Evolutionary conservation across 2,888 invertebrate species (phyloP).

Genomic region (Hydroisotoma schaefferi): DNA sequence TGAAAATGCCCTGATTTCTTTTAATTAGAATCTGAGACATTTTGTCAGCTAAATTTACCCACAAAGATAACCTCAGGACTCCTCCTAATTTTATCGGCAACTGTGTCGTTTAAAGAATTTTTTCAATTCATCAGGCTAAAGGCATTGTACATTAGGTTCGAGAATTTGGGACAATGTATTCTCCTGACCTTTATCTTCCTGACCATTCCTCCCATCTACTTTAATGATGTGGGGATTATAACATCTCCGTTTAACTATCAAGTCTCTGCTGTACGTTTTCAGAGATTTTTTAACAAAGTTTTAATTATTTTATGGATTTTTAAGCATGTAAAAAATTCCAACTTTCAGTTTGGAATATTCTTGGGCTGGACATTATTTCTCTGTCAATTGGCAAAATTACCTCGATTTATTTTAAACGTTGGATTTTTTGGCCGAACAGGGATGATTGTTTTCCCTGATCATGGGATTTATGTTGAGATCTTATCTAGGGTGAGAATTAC

Average conservation of each 20-base stretch:
- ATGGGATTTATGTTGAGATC: slow-evolving; percentile 37
- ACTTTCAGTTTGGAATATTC: slow-evolving; percentile 35
- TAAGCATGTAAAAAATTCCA: slow-evolving; percentile 5
- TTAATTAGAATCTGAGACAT: not conserved
- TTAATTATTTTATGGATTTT: not conserved
- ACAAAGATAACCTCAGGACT: slow-evolving; percentile 4
- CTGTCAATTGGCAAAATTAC: slow-evolving; percentile 37
- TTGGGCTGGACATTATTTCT: slow-evolving; percentile 33
- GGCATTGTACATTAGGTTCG: slow-evolving; percentile 14
- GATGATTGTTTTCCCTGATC: slow-evolving; percentile 27
- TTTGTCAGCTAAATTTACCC: not conserved
- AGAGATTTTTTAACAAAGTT: not conserved
- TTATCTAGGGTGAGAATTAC: slow-evolving; percentile 19
- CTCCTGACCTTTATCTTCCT: slow-evolving; percentile 30
- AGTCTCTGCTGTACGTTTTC: slow-evolving; percentile 28
- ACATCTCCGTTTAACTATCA: slow-evolving; percentile 28
- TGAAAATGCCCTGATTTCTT: not conserved
- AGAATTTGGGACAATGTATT: slow-evolving; percentile 36
- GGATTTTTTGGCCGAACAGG: slow-evolving; percentile 10
- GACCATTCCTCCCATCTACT: slow-evolving; percentile 27
- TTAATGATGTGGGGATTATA: not conserved
- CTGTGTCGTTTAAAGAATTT: slow-evolving; percentile 27
- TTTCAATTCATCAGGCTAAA: slow-evolving; percentile 29
- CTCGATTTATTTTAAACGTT: slow-evolving; percentile 19
- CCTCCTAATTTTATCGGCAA: slow-evolving; percentile 19